Conservation (phyloP, 2,888 invertebrate genomes). For the Himalopsyche anomala region DNA sequence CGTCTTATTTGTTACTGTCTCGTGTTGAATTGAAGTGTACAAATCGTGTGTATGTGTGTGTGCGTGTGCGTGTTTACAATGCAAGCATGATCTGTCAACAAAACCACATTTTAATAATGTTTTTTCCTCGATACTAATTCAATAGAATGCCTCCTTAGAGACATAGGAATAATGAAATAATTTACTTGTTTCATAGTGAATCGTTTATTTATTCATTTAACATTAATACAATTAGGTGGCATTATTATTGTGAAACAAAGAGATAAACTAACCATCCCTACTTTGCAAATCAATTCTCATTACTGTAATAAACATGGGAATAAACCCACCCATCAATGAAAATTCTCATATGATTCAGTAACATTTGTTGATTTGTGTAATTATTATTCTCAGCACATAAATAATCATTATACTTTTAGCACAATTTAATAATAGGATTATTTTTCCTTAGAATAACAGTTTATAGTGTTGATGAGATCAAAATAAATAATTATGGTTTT, state of each 20-base stretch:
- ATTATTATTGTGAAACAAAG: constrained; percentile 1
- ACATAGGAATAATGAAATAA: background rate
- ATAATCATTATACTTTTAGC: constrained; percentile 7
- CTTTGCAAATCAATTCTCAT: constrained; percentile 14
- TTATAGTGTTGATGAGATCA: background rate
- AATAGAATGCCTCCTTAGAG: constrained; percentile 36
- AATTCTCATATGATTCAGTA: background rate
- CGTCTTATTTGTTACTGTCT: background rate
- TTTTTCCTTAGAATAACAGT: background rate
- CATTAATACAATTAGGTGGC: constrained; percentile 7
- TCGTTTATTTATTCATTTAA: background rate
- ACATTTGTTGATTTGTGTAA: background rate
- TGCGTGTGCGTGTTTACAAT: constrained; percentile 35
- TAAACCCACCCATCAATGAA: background rate
- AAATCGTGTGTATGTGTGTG: constrained; percentile 18
- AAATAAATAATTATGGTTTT: constrained; percentile 22
- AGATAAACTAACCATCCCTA: background rate
- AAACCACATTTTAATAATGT: constrained; percentile 10
- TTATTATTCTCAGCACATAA: constrained; percentile 28
- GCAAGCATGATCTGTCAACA: constrained; percentile 40
- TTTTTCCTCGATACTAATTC: constrained; percentile 6
- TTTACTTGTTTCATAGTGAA: background rate
- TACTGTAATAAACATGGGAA: background rate
- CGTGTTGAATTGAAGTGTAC: constrained; percentile 43
- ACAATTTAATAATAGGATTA: background rate